Percentiles rank a stretch among this genome's conserved stretches.
Evolutionary conservation across 2,888 invertebrate genomes (phyloP).

Genomic region (Himalopsyche kuldschensis): DNA sequence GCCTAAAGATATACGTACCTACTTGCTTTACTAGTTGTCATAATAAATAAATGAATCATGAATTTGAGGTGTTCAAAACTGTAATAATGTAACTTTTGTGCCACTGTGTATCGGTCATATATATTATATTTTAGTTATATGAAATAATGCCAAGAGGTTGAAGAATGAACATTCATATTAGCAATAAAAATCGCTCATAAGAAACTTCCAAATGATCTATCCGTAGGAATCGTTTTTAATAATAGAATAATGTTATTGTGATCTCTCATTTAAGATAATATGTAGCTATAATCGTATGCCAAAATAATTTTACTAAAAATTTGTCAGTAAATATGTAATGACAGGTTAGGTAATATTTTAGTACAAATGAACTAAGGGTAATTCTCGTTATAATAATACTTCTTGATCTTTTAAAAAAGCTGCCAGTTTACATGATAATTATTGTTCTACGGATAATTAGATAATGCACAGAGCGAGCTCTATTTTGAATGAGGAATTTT

Average conservation of each 20-base stretch:
- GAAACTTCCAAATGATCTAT: conserved; percentile 2
- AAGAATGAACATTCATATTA: conserved; percentile 4
- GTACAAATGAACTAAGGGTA: conserved; percentile 15
- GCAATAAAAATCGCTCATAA: conserved; percentile 8
- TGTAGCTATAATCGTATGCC: neutral
- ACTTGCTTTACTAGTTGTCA: conserved; percentile 28
- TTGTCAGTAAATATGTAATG: neutral
- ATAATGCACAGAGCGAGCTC: neutral
- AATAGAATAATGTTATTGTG: conserved; percentile 1
- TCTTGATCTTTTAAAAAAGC: neutral
- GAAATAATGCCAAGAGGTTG: neutral
- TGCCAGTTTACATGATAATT: neutral
- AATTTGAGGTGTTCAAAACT: neutral
- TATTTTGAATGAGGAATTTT: neutral
- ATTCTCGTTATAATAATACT: neutral
- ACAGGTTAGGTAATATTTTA: neutral
- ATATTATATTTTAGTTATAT: conserved; percentile 12
- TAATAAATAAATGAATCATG: neutral
- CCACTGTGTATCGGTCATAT: conserved; percentile 13
- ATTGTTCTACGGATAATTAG: neutral
- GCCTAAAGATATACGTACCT: conserved; percentile 36
- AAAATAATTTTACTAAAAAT: neutral
- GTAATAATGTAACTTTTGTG: neutral
- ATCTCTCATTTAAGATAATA: neutral
- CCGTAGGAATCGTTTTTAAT: neutral